Percentiles rank a stretch among this genome's conserved stretches.
phyloP scores from a whole-genome alignment of 2,113 vertebrate species.

The Daboia siamensis region DNA sequence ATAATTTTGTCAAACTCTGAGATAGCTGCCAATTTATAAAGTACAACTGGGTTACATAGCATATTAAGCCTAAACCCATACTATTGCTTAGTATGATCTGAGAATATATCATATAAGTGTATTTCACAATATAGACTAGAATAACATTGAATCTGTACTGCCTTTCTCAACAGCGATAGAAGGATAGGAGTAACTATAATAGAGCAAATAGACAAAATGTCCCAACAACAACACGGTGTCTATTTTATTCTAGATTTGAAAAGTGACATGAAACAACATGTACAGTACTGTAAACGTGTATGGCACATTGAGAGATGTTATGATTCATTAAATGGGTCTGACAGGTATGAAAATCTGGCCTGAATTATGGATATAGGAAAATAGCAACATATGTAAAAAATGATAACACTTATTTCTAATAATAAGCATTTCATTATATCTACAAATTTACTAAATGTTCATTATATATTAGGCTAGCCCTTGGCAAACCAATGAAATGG shows the following conservation, averaged over 20 bases:
- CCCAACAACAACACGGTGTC: not conserved
- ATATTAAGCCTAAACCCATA: not conserved
- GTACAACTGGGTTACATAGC: not conserved
- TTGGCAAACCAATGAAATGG: not conserved
- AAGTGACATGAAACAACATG: not conserved
- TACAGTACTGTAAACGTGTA: not conserved
- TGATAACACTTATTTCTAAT: not conserved
- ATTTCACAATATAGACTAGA: not conserved
- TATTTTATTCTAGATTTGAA: not conserved
- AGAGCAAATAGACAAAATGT: not conserved
- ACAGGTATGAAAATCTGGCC: not conserved
- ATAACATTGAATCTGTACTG: not conserved
- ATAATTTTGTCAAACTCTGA: not conserved
- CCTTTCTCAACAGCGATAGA: not conserved
- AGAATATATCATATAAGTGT: not conserved
- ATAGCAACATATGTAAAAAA: not conserved
- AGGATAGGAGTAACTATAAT: not conserved
- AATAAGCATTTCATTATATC: not conserved
- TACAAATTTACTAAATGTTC: not conserved
- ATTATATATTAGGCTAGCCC: not conserved
- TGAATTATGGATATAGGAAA: not conserved
- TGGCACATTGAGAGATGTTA: not conserved
- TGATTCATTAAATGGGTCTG: not conserved
- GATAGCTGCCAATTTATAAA: not conserved
- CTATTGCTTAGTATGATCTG: not conserved